These are phyloP conservation scores for Crossaster papposus DNA, from an alignment of 53 echinoderm and acorn worm genomes.

Conservation along the genomic window DNA sequence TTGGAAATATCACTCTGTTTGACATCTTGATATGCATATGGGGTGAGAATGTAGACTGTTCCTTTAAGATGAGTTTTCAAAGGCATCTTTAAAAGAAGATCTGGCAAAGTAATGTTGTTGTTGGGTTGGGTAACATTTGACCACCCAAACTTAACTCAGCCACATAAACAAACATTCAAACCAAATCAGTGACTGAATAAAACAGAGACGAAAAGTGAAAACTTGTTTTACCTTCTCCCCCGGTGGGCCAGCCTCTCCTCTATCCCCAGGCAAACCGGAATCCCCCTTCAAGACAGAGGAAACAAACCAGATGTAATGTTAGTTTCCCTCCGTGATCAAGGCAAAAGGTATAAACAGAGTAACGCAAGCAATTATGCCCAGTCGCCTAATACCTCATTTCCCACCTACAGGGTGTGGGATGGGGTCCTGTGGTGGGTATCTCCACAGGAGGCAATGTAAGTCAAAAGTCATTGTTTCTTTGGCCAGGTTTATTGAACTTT, in stretches of 20 bases:
- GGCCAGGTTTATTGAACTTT: constrained; percentile 39
- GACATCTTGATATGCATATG: too few relatives aligned
- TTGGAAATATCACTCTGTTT: too few relatives aligned
- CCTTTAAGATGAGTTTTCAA: too few relatives aligned
- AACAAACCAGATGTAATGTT: constrained; percentile 25
- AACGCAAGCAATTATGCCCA: constrained; percentile 41
- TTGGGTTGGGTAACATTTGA: too few relatives aligned
- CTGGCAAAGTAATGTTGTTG: too few relatives aligned
- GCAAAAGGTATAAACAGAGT: neutral
- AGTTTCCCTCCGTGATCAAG: neutral
- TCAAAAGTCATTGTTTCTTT: constrained; percentile 48
- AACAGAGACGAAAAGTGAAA: neutral
- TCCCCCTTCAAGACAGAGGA: constrained; percentile 55
- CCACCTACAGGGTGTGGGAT: constrained; percentile 31
- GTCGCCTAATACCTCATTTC: constrained; percentile 37
- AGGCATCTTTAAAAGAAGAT: too few relatives aligned
- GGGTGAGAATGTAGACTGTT: too few relatives aligned
- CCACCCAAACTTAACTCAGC: neutral
- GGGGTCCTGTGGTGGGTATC: neutral
- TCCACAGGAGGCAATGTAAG: neutral
- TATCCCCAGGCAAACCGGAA: constrained; percentile 63
- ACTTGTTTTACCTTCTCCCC: constrained; percentile 69
- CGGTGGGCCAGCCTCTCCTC: constrained; percentile 53
- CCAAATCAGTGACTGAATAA: constrained; percentile 1
- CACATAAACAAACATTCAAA: neutral